phyloP scores from a whole-genome alignment of 1,140 invertebrate genomes.

The Drosophila lini region DNA sequence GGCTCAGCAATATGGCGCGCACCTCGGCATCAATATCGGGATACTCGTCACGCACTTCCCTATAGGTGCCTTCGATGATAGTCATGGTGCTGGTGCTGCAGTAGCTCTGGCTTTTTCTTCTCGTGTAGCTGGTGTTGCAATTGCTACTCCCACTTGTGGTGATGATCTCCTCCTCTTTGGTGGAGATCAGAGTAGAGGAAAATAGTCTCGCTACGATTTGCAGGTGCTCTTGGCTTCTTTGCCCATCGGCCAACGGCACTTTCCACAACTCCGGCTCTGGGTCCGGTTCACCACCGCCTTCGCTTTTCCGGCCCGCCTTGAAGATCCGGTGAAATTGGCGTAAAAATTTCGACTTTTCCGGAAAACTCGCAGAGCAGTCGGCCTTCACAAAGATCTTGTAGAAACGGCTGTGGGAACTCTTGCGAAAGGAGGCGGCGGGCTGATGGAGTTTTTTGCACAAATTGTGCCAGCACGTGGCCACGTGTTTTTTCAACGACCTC shows the following conservation, averaged over 20 bases:
- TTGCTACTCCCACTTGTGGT: background rate
- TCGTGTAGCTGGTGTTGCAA: slow-evolving; percentile 10
- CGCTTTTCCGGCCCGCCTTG: slow-evolving; percentile 17
- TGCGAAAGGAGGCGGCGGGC: slow-evolving; percentile 25
- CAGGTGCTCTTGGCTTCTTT: slow-evolving; percentile 22
- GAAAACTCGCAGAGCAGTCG: slow-evolving; percentile 31
- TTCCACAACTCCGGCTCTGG: slow-evolving; percentile 13
- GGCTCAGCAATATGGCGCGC: slow-evolving; percentile 71
- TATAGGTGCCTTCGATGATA: slow-evolving; percentile 63
- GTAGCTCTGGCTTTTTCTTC: slow-evolving; percentile 1
- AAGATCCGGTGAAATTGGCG: slow-evolving; percentile 57
- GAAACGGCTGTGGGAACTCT: slow-evolving; percentile 37
- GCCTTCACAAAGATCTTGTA: slow-evolving; percentile 47
- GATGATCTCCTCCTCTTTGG: slow-evolving; percentile 16
- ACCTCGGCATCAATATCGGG: slow-evolving; percentile 78
- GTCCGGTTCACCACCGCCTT: background rate
- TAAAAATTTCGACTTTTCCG: slow-evolving; percentile 44
- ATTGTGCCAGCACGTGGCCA: slow-evolving; percentile 79
- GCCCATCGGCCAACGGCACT: slow-evolving; percentile 10
- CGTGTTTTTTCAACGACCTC: slow-evolving; percentile 59
- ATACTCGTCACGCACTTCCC: slow-evolving; percentile 65
- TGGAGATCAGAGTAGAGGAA: slow-evolving; percentile 67
- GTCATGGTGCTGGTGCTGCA: slow-evolving; percentile 59
- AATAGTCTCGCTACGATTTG: slow-evolving; percentile 66
- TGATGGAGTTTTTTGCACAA: slow-evolving; percentile 56